These are phyloP conservation scores for Calyptommatus sinebrachiatus DNA, from an alignment of 2,113 vertebrate species.

Conservation along the genomic window DNA sequence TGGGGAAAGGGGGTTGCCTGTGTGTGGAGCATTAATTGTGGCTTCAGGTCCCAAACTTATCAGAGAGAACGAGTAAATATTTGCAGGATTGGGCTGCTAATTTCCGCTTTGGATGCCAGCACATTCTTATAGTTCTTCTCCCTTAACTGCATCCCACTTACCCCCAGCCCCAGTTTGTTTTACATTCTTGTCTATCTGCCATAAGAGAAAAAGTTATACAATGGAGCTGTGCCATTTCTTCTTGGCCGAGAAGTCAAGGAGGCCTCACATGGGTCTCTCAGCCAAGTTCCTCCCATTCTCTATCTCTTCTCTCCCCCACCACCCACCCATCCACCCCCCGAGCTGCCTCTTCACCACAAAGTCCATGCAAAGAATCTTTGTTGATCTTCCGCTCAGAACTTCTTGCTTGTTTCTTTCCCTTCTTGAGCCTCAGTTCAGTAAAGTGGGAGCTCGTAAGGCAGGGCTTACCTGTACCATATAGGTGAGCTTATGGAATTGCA, in stretches of 20 bases:
- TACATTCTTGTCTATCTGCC: slow-evolving; percentile 54
- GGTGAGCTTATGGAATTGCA: too few species aligned
- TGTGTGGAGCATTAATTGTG: not conserved
- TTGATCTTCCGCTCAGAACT: too few species aligned
- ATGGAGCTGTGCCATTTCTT: slow-evolving; percentile 63
- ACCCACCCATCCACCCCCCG: not conserved
- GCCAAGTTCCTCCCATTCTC: slow-evolving; percentile 42
- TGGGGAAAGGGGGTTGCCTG: not conserved
- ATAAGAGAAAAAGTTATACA: slow-evolving; percentile 55
- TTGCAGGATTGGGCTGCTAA: not conserved
- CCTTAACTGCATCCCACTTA: not conserved
- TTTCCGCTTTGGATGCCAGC: rapidly evolving
- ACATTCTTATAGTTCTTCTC: not conserved
- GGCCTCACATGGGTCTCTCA: slow-evolving; percentile 64
- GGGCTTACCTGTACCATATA: too few species aligned
- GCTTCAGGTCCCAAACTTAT: too few species aligned
- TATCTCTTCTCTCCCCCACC: rapidly evolving
- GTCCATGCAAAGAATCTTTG: not conserved
- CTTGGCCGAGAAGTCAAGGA: slow-evolving; percentile 66
- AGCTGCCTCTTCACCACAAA: not conserved
- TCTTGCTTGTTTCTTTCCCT: not conserved
- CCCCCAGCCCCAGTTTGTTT: not conserved
- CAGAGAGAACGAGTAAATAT: not conserved
- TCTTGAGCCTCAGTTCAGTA: too few species aligned
- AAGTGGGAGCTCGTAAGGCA: too few species aligned